phyloP scores from a whole-genome alignment of 2,888 invertebrate genomes.

The Tenthredo amoena region DNA sequence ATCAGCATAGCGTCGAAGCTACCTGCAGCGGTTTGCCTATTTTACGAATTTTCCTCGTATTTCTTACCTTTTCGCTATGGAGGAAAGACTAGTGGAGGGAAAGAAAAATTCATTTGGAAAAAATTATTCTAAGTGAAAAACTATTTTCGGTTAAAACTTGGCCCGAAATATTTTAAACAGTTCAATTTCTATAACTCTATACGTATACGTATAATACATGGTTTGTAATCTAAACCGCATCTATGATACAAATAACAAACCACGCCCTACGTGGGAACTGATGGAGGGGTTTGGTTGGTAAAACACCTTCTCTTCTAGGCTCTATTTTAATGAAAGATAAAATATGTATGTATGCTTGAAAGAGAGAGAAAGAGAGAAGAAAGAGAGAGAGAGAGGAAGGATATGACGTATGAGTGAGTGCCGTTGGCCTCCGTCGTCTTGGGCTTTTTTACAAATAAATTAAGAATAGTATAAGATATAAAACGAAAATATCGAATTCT shows the following conservation, averaged over 20 bases:
- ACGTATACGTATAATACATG: not conserved
- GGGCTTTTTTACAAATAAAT: not conserved
- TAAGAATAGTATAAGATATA: not conserved
- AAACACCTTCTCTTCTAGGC: conserved; percentile 20
- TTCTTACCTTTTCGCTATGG: conserved; percentile 19
- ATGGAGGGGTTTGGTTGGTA: not conserved
- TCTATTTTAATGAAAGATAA: conserved; percentile 21
- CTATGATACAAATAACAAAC: not conserved
- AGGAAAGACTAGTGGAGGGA: not conserved
- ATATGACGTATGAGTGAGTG: conserved; percentile 6
- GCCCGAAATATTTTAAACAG: not conserved
- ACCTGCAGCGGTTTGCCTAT: conserved; percentile 69
- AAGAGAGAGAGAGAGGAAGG: not conserved
- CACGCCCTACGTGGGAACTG: not conserved
- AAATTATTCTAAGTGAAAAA: not conserved
- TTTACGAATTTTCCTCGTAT: conserved; percentile 60
- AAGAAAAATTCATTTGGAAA: conserved; percentile 26
- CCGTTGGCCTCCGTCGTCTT: conserved; percentile 22
- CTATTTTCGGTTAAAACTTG: not conserved
- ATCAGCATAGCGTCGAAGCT: conserved; percentile 74
- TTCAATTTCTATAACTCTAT: not conserved
- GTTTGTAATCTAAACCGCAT: not conserved
- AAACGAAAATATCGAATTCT: not conserved
- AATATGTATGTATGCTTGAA: not conserved
- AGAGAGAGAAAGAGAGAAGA: not conserved